Evolutionary conservation across 1,140 invertebrate species (phyloP).

Genomic region (Drosophila ficusphila): DNA sequence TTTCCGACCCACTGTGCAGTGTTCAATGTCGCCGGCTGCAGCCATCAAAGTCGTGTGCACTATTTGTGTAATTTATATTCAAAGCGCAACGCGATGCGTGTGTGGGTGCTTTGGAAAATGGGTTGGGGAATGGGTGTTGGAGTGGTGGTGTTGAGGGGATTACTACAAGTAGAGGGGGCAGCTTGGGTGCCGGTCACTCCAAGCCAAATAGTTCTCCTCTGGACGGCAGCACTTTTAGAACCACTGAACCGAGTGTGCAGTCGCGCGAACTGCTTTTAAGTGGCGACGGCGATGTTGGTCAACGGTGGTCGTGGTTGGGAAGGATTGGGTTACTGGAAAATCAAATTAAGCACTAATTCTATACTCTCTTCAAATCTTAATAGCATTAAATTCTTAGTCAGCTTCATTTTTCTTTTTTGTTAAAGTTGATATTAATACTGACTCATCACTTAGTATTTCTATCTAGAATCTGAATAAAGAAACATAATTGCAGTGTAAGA

Average conservation of each 20-base stretch:
- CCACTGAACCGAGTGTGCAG: constrained; percentile 19
- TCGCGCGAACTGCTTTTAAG: constrained; percentile 66
- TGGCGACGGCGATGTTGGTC: constrained; percentile 60
- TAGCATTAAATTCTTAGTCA: too few species aligned
- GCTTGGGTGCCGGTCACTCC: not conserved
- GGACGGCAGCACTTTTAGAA: constrained; percentile 14
- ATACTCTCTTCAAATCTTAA: not conserved
- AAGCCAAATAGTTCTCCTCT: not conserved
- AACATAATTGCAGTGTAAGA: constrained; percentile 8
- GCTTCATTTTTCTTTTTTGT: too few species aligned
- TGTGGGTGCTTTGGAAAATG: constrained; percentile 3
- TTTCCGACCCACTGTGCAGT: constrained; percentile 12
- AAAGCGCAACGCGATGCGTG: constrained; percentile 60
- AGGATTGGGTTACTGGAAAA: not conserved
- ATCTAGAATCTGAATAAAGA: not conserved
- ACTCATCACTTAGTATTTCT: too few species aligned
- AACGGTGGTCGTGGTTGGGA: not conserved
- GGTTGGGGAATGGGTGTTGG: not conserved
- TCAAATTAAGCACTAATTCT: constrained; percentile 1
- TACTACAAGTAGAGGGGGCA: too few species aligned
- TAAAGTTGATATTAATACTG: too few species aligned
- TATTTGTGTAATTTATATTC: constrained; percentile 80
- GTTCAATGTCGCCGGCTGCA: constrained; percentile 20
- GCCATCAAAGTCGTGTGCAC: constrained; percentile 72
- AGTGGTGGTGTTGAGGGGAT: constrained; percentile 7